Base-by-base conservation (phyloP, 2,888 invertebrate species). In the Matsumyia berberina region DNA sequence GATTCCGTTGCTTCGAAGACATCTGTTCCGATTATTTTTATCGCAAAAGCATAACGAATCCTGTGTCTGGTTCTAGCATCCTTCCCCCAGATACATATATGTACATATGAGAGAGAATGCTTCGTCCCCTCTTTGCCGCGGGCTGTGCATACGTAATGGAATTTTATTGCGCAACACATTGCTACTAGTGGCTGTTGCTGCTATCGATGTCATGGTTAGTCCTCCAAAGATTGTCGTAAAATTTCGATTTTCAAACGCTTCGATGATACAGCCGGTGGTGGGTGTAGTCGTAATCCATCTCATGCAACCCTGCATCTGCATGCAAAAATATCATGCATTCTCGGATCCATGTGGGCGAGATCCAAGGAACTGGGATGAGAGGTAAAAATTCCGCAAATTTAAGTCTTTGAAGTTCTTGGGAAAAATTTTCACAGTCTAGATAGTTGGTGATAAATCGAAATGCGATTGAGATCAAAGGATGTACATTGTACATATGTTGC, bases 91-190 rank as follows among this genome's bases (percentile, higher is more conserved):
- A 9, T 12, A 7, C 9, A 8, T 9, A 9, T 6, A 9, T 6
- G 8, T 4, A 17, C 8, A n/a, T n/a, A n/a, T n/a, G n/a, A n/a
- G n/a, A n/a, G n/a, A n/a, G 17, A 2, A 19, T 12, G 44, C 17
- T 44, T 24, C 1, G 24, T 24, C 4, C 17, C 8, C 17, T 8
- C 7, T 42, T 2, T 29, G 29, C 29, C 51, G 7, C n/a, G 29
- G n/a, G 51, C 29, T 29, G 29, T 51, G 29, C 1, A 51, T 53
- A 53, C 31, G 53, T 53, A 33, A 53, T 53, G 7, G 31, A 53
- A 53, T 29, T 29, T 15, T 0, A 53, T 53, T 33, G 51, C 51
- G 11, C 31, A 51, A 51, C 31, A 5, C n/a, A 31, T 12, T 29
- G 11, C 2, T 24, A 24, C 19, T 49, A 19, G 19, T 49, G 19